Conservation (phyloP, 2,113 vertebrate species). For the Acanthochromis polyacanthus region DNA sequence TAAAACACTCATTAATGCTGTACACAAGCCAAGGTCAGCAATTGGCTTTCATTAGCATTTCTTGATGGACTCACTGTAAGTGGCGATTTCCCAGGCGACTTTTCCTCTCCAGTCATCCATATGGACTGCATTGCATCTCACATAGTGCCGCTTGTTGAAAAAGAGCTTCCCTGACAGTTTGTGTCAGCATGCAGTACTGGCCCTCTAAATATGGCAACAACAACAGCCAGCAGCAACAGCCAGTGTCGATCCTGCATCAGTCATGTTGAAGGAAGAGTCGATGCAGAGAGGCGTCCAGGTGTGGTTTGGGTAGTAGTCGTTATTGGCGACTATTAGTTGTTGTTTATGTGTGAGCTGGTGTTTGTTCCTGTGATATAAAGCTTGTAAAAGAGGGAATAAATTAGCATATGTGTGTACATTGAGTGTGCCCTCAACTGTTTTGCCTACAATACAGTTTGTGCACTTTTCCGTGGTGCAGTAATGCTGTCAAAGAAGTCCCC, state of each 20-base stretch:
- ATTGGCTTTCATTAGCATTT: slow-evolving; percentile 55
- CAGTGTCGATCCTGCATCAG: slow-evolving; percentile 30
- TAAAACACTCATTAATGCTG: slow-evolving; percentile 55
- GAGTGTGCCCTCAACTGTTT: neutral
- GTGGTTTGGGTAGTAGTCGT: neutral
- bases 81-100: slow-evolving; percentile 49
- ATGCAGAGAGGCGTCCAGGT: slow-evolving; percentile 29
- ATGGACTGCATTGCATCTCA: slow-evolving; percentile 35
- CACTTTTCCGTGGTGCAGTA: slow-evolving; percentile 32
- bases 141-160: slow-evolving; percentile 42
- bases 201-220: slow-evolving; percentile 71
- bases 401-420: slow-evolving; percentile 17
- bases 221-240: slow-evolving; percentile 60
- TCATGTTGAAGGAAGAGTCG: slow-evolving; percentile 36
- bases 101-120: slow-evolving; percentile 53
- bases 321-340: too few relatives aligned
- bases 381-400: slow-evolving; percentile 3
- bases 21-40: slow-evolving; percentile 58
- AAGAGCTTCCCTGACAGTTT: slow-evolving; percentile 63
- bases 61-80: slow-evolving; percentile 46
- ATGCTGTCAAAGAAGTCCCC: slow-evolving; percentile 40
- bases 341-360: neutral
- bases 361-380: slow-evolving; percentile 7
- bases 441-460: slow-evolving; percentile 21
- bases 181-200: slow-evolving; percentile 37